These are phyloP conservation scores for Calonectris borealis DNA, from an alignment of 2,113 vertebrate species.

Conservation along the genomic window DNA sequence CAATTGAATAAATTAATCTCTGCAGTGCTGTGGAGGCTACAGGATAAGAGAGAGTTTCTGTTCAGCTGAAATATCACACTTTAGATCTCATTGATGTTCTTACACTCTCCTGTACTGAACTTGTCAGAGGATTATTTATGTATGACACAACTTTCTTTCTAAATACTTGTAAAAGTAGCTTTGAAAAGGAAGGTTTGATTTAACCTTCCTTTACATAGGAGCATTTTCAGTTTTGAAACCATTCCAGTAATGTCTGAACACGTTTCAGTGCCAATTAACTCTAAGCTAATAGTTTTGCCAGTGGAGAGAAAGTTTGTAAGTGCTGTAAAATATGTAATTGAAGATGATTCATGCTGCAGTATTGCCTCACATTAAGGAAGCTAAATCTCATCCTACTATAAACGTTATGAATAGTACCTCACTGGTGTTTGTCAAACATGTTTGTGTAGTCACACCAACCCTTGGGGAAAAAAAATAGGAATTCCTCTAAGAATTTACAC, in stretches of 20 bases:
- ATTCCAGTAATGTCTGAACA: neutral
- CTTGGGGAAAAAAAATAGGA: neutral
- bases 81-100: neutral
- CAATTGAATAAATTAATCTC: neutral
- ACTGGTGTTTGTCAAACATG: neutral
- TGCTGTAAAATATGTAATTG: neutral
- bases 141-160: neutral
- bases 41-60: neutral
- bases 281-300: neutral
- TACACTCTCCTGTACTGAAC: neutral
- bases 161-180: neutral
- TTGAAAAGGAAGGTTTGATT: neutral
- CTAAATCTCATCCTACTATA: neutral
- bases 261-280: neutral
- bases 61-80: neutral
- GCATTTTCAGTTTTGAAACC: neutral
- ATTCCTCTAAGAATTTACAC: neutral
- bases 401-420: neutral
- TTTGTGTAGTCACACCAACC: neutral
- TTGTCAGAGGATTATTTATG: neutral
- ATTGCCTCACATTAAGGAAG: neutral
- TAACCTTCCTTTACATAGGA: neutral
- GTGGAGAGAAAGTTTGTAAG: neutral
- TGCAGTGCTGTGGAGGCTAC: neutral
- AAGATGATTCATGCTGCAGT: neutral